Evolutionary conservation across 1,140 invertebrate species (phyloP).

Genomic region (Paraescarpia echinospica): DNA sequence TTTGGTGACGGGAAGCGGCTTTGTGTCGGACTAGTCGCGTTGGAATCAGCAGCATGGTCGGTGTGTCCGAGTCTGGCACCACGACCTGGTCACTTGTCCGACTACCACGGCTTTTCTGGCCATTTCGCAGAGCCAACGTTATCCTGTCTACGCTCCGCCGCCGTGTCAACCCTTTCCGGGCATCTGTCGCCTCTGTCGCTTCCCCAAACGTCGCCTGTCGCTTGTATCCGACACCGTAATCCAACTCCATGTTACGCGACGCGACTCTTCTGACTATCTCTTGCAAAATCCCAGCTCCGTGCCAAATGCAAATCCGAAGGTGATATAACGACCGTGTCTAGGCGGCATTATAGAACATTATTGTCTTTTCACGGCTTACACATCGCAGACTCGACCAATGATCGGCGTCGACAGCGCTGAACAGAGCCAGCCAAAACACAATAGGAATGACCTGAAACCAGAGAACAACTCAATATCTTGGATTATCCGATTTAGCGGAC

Average conservation of each 20-base stretch:
- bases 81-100: neutral
- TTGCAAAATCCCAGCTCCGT: neutral
- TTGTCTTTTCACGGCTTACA: neutral
- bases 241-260: neutral
- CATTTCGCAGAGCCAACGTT: neutral
- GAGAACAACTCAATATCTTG: neutral
- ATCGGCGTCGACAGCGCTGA: neutral
- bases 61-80: neutral
- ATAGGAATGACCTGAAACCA: neutral
- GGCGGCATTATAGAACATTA: neutral
- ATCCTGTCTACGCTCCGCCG: neutral
- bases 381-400: neutral
- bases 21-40: neutral
- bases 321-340: neutral
- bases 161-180: neutral
- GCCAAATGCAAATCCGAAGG: neutral
- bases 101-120: neutral
- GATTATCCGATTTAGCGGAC: conserved; percentile 4
- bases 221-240: neutral
- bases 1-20: neutral
- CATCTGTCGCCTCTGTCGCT: neutral
- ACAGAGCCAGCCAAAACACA: neutral
- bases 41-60: neutral
- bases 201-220: neutral
- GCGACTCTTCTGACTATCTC: neutral